A percentile compares a stretch with the other conserved stretches of the same genome.
These are phyloP conservation scores for Galerucella calmariensis DNA, from an alignment of 2,888 invertebrate genomes.

Conservation along the genomic window DNA sequence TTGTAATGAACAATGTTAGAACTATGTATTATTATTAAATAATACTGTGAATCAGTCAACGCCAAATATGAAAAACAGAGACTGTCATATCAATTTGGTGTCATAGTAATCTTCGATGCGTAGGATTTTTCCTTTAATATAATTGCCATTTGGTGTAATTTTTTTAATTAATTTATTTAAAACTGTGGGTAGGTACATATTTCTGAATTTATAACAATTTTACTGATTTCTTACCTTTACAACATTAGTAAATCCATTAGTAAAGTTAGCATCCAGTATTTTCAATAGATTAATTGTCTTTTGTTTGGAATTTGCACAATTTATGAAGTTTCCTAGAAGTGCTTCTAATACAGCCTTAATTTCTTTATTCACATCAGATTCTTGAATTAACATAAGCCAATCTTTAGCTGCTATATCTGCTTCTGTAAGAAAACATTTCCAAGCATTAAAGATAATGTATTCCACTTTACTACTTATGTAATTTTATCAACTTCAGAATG, in stretches of 20 bases:
- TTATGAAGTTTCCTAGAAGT: slow-evolving; percentile 59
- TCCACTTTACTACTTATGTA: not conserved
- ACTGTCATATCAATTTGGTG: too few relatives aligned
- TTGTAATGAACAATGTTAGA: too few relatives aligned
- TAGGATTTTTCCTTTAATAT: too few relatives aligned
- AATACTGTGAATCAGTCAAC: too few relatives aligned
- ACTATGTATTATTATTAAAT: too few relatives aligned
- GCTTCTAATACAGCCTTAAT: slow-evolving; percentile 68
- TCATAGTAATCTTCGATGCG: too few relatives aligned
- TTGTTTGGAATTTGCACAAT: slow-evolving; percentile 53
- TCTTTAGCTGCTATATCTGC: slow-evolving; percentile 70
- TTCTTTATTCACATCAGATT: slow-evolving; percentile 61
- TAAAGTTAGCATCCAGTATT: slow-evolving; percentile 50
- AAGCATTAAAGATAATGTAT: slow-evolving; percentile 8
- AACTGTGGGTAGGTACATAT: not conserved
- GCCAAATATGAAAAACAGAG: too few relatives aligned
- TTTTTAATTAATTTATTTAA: too few relatives aligned
- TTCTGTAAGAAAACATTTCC: slow-evolving; percentile 58
- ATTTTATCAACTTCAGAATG: not conserved
- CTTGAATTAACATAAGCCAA: slow-evolving; percentile 67
- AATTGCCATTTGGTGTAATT: too few relatives aligned
- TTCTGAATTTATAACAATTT: not conserved
- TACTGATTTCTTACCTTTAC: slow-evolving; percentile 40
- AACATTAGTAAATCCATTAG: slow-evolving; percentile 42
- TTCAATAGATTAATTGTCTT: slow-evolving; percentile 54